A percentile compares a stretch with the other conserved stretches of the same genome.
Conservation (phyloP, 2,888 invertebrate genomes). For the Ommatoiulus sabulosus region DNA sequence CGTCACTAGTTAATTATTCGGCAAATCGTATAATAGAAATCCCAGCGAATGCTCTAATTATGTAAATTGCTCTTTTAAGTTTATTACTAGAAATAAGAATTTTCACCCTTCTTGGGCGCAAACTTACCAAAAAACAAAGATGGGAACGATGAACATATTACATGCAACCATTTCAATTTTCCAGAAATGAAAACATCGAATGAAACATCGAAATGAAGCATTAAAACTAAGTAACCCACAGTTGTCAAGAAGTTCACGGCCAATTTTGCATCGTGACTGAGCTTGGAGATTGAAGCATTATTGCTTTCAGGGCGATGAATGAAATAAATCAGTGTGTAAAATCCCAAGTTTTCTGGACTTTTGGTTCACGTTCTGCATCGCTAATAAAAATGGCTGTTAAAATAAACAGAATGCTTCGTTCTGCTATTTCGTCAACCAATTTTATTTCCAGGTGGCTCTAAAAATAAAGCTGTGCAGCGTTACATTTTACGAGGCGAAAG, state of each 20-base stretch:
- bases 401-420: background rate
- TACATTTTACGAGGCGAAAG: background rate
- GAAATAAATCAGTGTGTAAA: background rate
- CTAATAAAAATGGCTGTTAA: background rate
- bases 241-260: background rate
- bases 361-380: background rate
- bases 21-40: background rate
- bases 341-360: background rate
- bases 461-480: background rate
- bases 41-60: background rate
- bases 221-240: background rate
- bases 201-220: background rate
- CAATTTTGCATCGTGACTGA: background rate
- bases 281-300: background rate
- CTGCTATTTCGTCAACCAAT: background rate
- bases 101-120: background rate
- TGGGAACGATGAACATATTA: too few relatives aligned
- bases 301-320: background rate
- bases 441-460: background rate
- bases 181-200: too few relatives aligned
- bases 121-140: background rate
- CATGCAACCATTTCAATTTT: too few relatives aligned
- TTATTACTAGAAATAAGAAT: background rate
- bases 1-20: background rate
- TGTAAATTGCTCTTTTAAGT: background rate